Evolutionary conservation across 2,113 vertebrate species (phyloP).

Genomic region (Dicentrarchus labrax): DNA sequence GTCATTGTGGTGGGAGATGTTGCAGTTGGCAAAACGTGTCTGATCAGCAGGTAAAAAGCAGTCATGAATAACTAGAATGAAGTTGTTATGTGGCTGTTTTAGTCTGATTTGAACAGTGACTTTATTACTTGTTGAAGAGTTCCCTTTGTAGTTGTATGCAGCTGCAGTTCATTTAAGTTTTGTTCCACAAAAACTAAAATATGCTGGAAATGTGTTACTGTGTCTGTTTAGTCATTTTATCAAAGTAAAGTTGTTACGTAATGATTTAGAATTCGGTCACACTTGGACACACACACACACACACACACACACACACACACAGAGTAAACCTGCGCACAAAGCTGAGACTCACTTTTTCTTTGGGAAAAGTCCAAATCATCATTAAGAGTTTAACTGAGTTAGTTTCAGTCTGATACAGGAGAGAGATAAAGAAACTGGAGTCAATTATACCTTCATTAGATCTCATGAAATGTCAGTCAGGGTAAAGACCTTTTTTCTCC

Average conservation of each 20-base stretch:
- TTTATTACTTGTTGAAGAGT: not conserved
- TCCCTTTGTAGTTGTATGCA: not conserved
- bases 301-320: too few species aligned
- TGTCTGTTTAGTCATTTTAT: too few species aligned
- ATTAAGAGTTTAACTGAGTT: not conserved
- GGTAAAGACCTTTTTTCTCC: not conserved
- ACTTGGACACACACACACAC: too few species aligned
- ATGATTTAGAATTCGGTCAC: too few species aligned
- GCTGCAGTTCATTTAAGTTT: not conserved
- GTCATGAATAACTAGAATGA: not conserved
- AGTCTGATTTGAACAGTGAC: not conserved
- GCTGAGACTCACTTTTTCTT: not conserved
- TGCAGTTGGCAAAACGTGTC: constrained; percentile 94
- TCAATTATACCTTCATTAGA: too few species aligned
- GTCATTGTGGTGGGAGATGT: constrained; percentile 97
- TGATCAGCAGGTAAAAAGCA: constrained; percentile 93
- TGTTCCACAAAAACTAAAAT: not conserved
- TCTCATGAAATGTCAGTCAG: too few species aligned
- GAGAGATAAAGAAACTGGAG: not conserved
- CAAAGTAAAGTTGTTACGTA: too few species aligned
- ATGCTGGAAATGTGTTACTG: too few species aligned
- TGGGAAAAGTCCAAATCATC: not conserved
- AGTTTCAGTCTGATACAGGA: not conserved
- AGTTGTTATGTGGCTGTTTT: not conserved
- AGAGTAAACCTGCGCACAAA: too few species aligned